Percentiles rank a stretch among this genome's conserved stretches.
Conservation (phyloP, 1,140 invertebrate genomes). For the Meloidogyne exigua region DNA sequence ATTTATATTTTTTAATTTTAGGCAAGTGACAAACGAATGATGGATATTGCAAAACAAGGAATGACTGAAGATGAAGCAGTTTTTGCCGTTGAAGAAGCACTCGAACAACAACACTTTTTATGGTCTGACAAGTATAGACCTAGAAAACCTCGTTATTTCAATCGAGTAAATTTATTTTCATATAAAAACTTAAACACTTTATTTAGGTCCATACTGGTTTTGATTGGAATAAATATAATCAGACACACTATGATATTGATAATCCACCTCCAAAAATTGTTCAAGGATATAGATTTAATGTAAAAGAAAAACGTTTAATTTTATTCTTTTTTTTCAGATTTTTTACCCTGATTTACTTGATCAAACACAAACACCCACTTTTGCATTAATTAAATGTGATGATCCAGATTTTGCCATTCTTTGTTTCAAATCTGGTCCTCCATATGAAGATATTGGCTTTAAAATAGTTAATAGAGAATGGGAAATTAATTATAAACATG, state of each 20-base stretch:
- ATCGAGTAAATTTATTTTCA: conserved; percentile 68
- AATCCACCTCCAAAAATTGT: conserved; percentile 99
- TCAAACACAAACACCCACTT: conserved; percentile 86
- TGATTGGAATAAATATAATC: conserved; percentile 99
- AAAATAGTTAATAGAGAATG: conserved; percentile 98
- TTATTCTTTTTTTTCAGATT: conserved; percentile 69
- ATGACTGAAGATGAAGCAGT: conserved; percentile 76
- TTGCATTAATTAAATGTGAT: conserved; percentile 71
- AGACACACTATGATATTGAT: conserved; percentile 99
- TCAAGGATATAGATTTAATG: conserved; percentile 98
- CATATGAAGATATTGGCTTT: conserved; percentile 98
- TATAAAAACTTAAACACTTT: neutral
- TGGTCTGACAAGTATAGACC: conserved; percentile 98
- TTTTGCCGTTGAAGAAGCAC: conserved; percentile 81
- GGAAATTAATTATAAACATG: conserved; percentile 97
- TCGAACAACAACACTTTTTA: conserved; percentile 80
- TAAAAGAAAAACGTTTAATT: conserved; percentile 57
- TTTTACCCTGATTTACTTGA: conserved; percentile 99
- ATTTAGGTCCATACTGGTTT: conserved; percentile 74
- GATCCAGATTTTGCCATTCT: conserved; percentile 84
- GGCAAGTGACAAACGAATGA: conserved; percentile 51
- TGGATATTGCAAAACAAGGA: conserved; percentile 53
- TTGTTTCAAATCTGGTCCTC: conserved; percentile 90
- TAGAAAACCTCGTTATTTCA: conserved; percentile 94
- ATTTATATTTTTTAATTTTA: conserved; percentile 30